These are phyloP conservation scores for Abscondita cerata DNA, from an alignment of 2,888 invertebrate species.

Conservation along the genomic window DNA sequence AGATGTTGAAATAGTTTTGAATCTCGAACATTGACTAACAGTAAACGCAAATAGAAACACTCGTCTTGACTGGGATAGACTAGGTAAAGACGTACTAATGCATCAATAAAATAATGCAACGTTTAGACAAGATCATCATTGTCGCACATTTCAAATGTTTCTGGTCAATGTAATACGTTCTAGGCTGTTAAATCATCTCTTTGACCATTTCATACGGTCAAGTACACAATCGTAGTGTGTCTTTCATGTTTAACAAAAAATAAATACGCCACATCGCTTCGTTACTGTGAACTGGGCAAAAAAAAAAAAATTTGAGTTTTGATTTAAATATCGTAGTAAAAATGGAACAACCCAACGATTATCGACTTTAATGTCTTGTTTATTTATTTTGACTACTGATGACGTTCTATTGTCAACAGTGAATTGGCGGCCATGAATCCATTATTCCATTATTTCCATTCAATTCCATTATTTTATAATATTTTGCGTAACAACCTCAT, in stretches of 20 bases:
- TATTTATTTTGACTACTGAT: slow-evolving; percentile 40
- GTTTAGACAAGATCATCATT: slow-evolving; percentile 27
- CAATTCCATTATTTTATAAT: slow-evolving; percentile 48
- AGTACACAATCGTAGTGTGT: slow-evolving; percentile 44
- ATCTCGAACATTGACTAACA: background rate
- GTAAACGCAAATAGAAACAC: slow-evolving; percentile 15
- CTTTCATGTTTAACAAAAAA: slow-evolving; percentile 43
- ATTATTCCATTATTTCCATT: slow-evolving; percentile 45
- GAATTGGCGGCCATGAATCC: slow-evolving; percentile 44
- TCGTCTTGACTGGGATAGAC: slow-evolving; percentile 39
- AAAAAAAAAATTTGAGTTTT: too few species aligned
- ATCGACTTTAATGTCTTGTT: slow-evolving; percentile 31
- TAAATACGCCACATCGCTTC: slow-evolving; percentile 46
- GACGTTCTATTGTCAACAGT: slow-evolving; percentile 42
- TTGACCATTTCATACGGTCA: slow-evolving; percentile 38
- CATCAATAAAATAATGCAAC: slow-evolving; percentile 16
- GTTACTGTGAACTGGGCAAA: slow-evolving; percentile 40
- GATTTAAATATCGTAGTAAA: slow-evolving; percentile 14
- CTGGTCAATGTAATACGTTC: slow-evolving; percentile 8
- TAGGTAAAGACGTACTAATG: slow-evolving; percentile 6
- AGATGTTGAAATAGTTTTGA: background rate
- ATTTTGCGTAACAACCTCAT: slow-evolving; percentile 43
- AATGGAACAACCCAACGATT: slow-evolving; percentile 44
- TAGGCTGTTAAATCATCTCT: slow-evolving; percentile 27
- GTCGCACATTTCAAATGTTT: slow-evolving; percentile 26